Conservation (phyloP, 1,140 invertebrate species). For the Zaprionus inermis region DNA sequence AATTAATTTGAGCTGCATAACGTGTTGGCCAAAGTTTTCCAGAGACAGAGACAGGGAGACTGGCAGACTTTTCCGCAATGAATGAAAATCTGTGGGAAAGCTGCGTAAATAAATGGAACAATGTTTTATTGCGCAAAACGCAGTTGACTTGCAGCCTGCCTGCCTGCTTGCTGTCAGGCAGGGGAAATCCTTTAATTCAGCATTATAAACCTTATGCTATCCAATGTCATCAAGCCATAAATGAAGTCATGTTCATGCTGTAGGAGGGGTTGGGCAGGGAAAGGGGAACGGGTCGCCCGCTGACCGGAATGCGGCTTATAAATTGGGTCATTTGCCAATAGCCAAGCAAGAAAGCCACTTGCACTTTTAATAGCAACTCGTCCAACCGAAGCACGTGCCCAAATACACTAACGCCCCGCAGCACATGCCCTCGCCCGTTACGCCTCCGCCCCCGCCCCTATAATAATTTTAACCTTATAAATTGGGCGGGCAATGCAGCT, state of each 20-base stretch:
- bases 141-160: not conserved
- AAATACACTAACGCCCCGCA: constrained; percentile 4
- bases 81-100: constrained; percentile 21
- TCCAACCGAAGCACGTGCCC: constrained; percentile 54
- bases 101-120: constrained; percentile 12
- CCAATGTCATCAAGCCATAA: constrained; percentile 53
- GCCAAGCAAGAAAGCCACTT: constrained; percentile 69
- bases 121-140: constrained; percentile 7
- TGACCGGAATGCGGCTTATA: constrained; percentile 75
- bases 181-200: constrained; percentile 21
- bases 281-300: constrained; percentile 33
- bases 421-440: not conserved
- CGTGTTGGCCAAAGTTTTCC: constrained; percentile 55
- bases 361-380: constrained; percentile 77
- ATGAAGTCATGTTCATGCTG: constrained; percentile 50
- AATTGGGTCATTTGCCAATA: constrained; percentile 80
- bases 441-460: constrained; percentile 6
- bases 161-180: too few relatives aligned
- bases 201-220: not conserved
- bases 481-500: constrained; percentile 53
- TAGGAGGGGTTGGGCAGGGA: not conserved
- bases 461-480: constrained; percentile 80
- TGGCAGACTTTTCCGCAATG: constrained; percentile 24
- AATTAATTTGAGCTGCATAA: constrained; percentile 80
- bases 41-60: not conserved